A percentile compares a stretch with the other conserved stretches of the same genome.
Evolutionary conservation across 2,888 invertebrate genomes (phyloP).

Genomic region (Drosophila acutilabella): DNA sequence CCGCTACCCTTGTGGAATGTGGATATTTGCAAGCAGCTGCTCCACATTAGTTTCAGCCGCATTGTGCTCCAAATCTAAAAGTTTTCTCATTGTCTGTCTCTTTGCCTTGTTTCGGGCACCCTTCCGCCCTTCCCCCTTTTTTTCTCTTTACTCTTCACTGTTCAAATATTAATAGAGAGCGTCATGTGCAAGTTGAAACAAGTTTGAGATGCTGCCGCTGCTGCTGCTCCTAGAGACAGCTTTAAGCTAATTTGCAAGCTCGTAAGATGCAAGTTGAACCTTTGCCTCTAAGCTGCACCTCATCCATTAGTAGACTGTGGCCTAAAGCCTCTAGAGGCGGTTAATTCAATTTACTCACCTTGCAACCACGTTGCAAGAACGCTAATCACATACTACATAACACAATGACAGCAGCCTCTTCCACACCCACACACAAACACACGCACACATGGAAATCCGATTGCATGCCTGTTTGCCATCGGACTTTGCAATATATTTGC

Average conservation of each 20-base stretch:
- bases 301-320: slow-evolving; percentile 46
- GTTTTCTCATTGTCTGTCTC: slow-evolving; percentile 62
- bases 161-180: slow-evolving; percentile 55
- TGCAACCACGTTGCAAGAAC: slow-evolving; percentile 17
- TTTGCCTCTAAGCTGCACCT: slow-evolving; percentile 28
- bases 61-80: slow-evolving; percentile 70
- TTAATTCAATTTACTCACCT: slow-evolving; percentile 52
- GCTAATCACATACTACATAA: slow-evolving; percentile 45
- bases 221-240: slow-evolving; percentile 37
- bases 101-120: slow-evolving; percentile 21
- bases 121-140: not conserved
- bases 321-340: slow-evolving; percentile 18
- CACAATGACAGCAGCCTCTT: slow-evolving; percentile 35
- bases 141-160: not conserved
- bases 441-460: slow-evolving; percentile 26
- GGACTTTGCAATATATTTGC: slow-evolving; percentile 47
- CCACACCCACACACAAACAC: slow-evolving; percentile 8
- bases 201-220: slow-evolving; percentile 26
- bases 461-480: slow-evolving; percentile 56
- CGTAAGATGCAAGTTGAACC: slow-evolving; percentile 23
- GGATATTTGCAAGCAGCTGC: slow-evolving; percentile 42
- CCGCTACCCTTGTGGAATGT: too few relatives aligned
- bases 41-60: slow-evolving; percentile 69
- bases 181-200: slow-evolving; percentile 44
- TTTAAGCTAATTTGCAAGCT: slow-evolving; percentile 54